Percentiles rank a stretch among this genome's conserved stretches.
Evolutionary conservation across 1,140 invertebrate species (phyloP).

Genomic region (Aricia agestis): DNA sequence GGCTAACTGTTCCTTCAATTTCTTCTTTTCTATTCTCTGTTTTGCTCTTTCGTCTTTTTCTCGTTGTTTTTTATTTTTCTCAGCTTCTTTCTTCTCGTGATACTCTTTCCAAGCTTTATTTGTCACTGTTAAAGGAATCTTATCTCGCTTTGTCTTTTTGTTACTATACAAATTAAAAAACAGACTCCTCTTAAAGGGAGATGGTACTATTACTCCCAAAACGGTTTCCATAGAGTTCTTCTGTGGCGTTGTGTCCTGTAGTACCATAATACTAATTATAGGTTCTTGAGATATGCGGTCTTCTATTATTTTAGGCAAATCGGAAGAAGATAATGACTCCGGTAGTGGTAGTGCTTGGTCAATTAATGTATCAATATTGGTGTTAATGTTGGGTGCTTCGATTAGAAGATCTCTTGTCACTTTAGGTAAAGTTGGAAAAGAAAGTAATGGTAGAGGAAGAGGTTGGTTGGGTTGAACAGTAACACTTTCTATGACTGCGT

Average conservation of each 20-base stretch:
- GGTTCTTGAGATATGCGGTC: slow-evolving; percentile 20
- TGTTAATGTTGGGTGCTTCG: slow-evolving; percentile 19
- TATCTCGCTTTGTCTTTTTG: slow-evolving; percentile 27
- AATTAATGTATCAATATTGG: slow-evolving; percentile 20
- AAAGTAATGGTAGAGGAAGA: slow-evolving; percentile 9
- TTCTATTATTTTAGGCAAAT: slow-evolving; percentile 22
- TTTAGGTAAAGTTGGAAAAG: slow-evolving; percentile 16
- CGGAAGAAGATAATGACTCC: slow-evolving; percentile 18
- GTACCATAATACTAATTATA: slow-evolving; percentile 21
- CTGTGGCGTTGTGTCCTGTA: slow-evolving; percentile 23
- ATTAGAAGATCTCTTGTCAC: slow-evolving; percentile 16
- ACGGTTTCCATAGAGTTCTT: slow-evolving; percentile 23
- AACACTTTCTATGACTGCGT: slow-evolving; percentile 17
- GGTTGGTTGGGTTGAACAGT: slow-evolving; percentile 16
- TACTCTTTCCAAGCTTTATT: slow-evolving; percentile 30
- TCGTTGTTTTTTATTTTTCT: slow-evolving; percentile 27
- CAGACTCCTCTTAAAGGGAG: slow-evolving; percentile 29
- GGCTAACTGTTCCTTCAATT: slow-evolving; percentile 11
- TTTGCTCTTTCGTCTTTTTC: slow-evolving; percentile 27
- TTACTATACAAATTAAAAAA: slow-evolving; percentile 27
- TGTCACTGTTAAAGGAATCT: slow-evolving; percentile 28
- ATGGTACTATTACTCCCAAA: slow-evolving; percentile 30
- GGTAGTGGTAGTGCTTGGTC: slow-evolving; percentile 20
- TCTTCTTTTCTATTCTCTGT: slow-evolving; percentile 23
- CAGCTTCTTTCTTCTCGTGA: slow-evolving; percentile 26